Conservation (phyloP, 2,888 invertebrate genomes). For the Crossocerus cetratus region DNA sequence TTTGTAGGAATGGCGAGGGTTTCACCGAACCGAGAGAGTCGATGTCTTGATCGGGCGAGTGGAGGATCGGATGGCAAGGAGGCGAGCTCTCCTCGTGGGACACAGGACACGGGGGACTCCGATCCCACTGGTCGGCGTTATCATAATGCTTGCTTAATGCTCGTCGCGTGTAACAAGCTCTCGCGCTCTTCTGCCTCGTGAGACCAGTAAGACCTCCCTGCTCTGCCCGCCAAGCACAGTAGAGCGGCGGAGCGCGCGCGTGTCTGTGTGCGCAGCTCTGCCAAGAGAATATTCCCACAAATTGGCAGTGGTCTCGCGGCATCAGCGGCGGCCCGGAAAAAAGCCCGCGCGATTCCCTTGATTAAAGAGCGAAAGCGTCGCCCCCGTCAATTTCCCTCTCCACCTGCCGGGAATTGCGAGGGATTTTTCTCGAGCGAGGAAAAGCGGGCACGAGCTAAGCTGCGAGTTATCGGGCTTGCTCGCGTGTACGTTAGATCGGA, state of each 20-base stretch:
- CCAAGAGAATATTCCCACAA: constrained; percentile 58
- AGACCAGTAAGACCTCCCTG: constrained; percentile 72
- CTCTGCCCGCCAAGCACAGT: constrained; percentile 49
- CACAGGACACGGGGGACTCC: constrained; percentile 55
- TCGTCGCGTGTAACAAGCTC: constrained; percentile 68
- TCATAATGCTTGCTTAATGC: constrained; percentile 69
- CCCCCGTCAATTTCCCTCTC: background rate
- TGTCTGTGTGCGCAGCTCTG: constrained; percentile 30
- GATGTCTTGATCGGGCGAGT: no score
- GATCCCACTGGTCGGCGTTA: constrained; percentile 53
- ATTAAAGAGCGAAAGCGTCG: background rate
- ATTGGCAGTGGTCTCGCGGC: constrained; percentile 45
- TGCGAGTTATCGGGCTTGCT: constrained; percentile 43
- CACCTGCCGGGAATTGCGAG: constrained; percentile 6
- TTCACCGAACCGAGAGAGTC: no score
- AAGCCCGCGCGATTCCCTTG: constrained; percentile 16
- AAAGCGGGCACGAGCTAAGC: constrained; percentile 36
- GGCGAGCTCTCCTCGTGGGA: constrained; percentile 48
- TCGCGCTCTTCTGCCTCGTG: constrained; percentile 56
- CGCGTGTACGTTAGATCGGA: background rate
- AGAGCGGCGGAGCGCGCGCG: constrained; percentile 19
- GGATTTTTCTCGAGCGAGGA: constrained; percentile 6
- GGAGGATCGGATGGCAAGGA: background rate
- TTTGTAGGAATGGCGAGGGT: no score
- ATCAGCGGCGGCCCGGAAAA: constrained; percentile 9